These are phyloP conservation scores for Callaeas wilsoni DNA, from an alignment of 2,113 vertebrate species.

Conservation along the genomic window DNA sequence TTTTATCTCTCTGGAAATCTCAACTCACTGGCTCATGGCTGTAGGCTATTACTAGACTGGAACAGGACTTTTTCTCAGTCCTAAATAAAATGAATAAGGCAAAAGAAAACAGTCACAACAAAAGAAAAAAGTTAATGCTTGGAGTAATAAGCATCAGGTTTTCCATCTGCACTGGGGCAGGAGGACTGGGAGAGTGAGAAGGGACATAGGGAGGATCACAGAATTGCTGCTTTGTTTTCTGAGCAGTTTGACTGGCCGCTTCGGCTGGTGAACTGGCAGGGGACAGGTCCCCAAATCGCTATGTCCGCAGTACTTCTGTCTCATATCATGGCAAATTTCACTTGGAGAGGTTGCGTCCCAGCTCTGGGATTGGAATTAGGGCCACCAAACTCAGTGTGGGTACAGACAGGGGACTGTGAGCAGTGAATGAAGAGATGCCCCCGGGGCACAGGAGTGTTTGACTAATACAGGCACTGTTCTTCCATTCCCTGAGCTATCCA, in stretches of 20 bases:
- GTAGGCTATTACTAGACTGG: background rate
- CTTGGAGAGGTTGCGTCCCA: background rate
- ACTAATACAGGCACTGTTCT: background rate
- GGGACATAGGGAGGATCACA: background rate
- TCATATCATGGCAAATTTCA: background rate
- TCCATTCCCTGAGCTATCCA: background rate
- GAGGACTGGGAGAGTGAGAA: background rate
- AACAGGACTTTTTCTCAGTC: constrained; percentile 10
- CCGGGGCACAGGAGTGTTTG: background rate
- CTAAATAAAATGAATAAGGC: background rate
- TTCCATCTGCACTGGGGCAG: background rate
- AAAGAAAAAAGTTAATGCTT: background rate
- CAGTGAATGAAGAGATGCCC: background rate
- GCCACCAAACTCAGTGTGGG: rapidly evolving
- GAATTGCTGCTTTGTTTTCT: background rate
- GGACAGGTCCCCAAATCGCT: background rate
- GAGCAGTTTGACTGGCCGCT: background rate
- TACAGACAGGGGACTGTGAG: background rate
- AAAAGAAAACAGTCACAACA: background rate
- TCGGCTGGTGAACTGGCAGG: background rate
- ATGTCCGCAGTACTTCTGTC: background rate
- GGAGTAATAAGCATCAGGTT: background rate
- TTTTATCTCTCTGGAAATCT: constrained; percentile 40
- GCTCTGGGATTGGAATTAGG: background rate
- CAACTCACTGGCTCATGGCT: background rate